These are phyloP conservation scores for Montipora capricornis DNA, from an alignment of 64 coral and sea anemone species.

Conservation along the genomic window DNA sequence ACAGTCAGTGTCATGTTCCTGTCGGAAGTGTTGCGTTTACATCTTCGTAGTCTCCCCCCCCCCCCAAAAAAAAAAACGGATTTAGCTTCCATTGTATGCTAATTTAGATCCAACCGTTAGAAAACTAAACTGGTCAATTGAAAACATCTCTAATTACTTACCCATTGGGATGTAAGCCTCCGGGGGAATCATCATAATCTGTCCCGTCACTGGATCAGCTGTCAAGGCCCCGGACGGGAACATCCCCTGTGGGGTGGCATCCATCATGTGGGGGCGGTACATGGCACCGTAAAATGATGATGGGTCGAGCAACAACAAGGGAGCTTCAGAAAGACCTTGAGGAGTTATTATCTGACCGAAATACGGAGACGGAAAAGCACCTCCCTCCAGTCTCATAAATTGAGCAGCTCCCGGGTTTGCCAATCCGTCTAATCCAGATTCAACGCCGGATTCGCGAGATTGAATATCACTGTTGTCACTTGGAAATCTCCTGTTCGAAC, in stretches of 20 bases:
- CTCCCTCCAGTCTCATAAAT: slow-evolving; percentile 42
- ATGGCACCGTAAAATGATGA: slow-evolving; percentile 35
- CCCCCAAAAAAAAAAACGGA: not conserved
- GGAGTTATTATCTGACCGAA: slow-evolving; percentile 13
- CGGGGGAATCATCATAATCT: slow-evolving; percentile 56
- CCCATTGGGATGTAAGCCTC: slow-evolving; percentile 57
- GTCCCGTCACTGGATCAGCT: slow-evolving; percentile 59
- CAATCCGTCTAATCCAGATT: not conserved
- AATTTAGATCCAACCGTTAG: not conserved
- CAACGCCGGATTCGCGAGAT: not conserved
- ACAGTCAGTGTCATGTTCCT: no score
- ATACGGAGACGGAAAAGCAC: slow-evolving; percentile 20
- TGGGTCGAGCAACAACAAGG: slow-evolving; percentile 27
- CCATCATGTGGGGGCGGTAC: slow-evolving; percentile 69
- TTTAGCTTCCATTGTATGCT: not conserved
- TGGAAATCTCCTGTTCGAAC: slow-evolving; percentile 14
- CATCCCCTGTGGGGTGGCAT: slow-evolving; percentile 49
- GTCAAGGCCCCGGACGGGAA: slow-evolving; percentile 22
- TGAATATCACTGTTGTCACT: not conserved
- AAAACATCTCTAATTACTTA: not conserved
- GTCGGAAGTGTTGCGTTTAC: no score
- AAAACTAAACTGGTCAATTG: not conserved
- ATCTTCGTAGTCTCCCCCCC: no score
- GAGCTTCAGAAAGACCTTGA: slow-evolving; percentile 26
- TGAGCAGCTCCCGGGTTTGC: not conserved